Percentiles rank a stretch among this genome's conserved stretches.
Evolutionary conservation across 2,113 vertebrate species (phyloP).

Genomic region (Tiliqua scincoides): DNA sequence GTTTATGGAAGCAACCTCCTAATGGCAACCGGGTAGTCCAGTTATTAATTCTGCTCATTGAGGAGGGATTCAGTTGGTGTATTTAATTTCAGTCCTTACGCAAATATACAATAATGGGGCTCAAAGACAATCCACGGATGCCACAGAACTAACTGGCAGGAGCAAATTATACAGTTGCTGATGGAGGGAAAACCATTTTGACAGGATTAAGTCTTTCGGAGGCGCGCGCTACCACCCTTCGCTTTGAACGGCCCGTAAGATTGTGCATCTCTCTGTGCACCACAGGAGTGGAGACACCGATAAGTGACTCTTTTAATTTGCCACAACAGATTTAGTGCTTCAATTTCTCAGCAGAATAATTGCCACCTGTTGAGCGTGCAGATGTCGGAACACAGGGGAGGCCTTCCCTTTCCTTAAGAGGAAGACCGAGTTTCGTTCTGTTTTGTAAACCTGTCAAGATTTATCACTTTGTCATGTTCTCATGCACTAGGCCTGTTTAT

Average conservation of each 20-base stretch:
- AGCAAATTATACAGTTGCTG: slow-evolving; percentile 36
- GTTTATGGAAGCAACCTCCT: slow-evolving; percentile 71
- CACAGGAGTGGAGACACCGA: slow-evolving; percentile 57
- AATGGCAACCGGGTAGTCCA: slow-evolving; percentile 71
- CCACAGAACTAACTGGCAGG: neutral
- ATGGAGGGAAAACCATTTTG: slow-evolving; percentile 60
- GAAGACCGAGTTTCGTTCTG: slow-evolving; percentile 79
- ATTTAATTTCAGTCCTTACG: slow-evolving; percentile 71
- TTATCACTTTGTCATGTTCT: slow-evolving; percentile 78
- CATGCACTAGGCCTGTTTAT: slow-evolving; percentile 80
- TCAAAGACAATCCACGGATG: slow-evolving; percentile 57
- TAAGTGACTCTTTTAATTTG: slow-evolving; percentile 71
- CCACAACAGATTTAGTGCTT: slow-evolving; percentile 78
- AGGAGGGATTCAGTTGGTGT: slow-evolving; percentile 70
- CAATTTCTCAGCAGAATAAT: slow-evolving; percentile 79
- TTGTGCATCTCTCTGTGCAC: slow-evolving; percentile 52
- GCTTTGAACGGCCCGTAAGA: slow-evolving; percentile 47
- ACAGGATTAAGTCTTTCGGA: slow-evolving; percentile 54
- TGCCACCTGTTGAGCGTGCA: slow-evolving; percentile 82
- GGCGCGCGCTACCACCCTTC: neutral
- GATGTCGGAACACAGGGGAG: slow-evolving; percentile 83
- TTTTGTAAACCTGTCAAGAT: slow-evolving; percentile 83
- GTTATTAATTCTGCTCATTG: slow-evolving; percentile 70
- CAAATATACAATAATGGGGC: slow-evolving; percentile 63
- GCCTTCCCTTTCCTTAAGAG: slow-evolving; percentile 74